Evolutionary conservation across 1,140 invertebrate species (phyloP), one percentile per base, ranked within the genome.

Genomic region (Papilio polytes): DNA sequence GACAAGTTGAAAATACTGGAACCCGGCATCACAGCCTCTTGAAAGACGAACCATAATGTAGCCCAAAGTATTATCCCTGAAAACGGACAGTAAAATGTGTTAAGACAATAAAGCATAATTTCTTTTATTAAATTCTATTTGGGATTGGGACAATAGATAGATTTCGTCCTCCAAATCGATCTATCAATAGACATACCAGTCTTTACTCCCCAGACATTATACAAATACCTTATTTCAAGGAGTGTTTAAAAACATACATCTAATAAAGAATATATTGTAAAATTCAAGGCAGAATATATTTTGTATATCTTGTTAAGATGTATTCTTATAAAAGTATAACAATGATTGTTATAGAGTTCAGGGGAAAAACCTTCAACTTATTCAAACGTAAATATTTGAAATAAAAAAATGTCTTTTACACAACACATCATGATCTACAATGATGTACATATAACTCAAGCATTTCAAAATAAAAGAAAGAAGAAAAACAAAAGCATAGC

Each of bases 1-100:
- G 97, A 96, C 53, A 99, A 95, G 79, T 97, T 96, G 87, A 98
- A 98, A 4, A 98, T 88, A 80, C 97, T 96, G 6, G 98, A 97
- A 15, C 97, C 97, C 46, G 96, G 96, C 2, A 97, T 95, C 0
- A 97, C 97, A 10, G 97, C 96, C 0, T 96, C 91, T 15, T 97
- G 96, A 48, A 98, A 96, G n/a, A 98, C 8, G 46, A 96, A 95
- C 92, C 96, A 98, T 15, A 97, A 95, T 1, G 97, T 95, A 26
- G 96, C 96, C 97, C 97, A 98, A 44, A 97, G 88, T 44, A 97
- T 92, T 15, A 97, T 80, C 26, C 97, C 97, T 94, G 90, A 78
- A 86, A 87, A 78, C 44, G 81, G 1, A 81, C 83, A 53, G 4
- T n/a, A 53, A 53, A 15, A 53, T 53, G 3, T n/a, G 12, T 51